Evolutionary conservation across 2,888 invertebrate species (phyloP), one percentile per base, ranked within the genome.

Genomic region (Pocota personata): DNA sequence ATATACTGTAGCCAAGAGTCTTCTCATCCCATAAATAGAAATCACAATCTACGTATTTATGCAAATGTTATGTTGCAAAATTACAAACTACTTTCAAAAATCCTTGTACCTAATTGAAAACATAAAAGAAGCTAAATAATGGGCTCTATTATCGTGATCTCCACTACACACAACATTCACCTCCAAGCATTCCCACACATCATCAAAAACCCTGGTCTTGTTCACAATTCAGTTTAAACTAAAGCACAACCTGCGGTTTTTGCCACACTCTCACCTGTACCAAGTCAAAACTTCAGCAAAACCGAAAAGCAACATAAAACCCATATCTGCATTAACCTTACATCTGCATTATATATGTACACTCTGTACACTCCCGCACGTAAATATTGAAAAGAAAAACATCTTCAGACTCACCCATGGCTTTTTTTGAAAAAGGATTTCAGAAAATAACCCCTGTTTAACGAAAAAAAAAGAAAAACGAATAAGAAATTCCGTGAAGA

Each of bases 291-390:
- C 57, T 60, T 60, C 21, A 52, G n/a, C 3, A 27, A 69, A 69
- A 69, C 69, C 37, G 50, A 50, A 60, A 69, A 27, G 46, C 52
- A 80, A 27, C 67, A 69, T 48, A 75, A 75, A 82, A 75, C 62
- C 52, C 80, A 82, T 75, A 75, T 75, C 73, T 82, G 52, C 67
- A 69, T 69, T 69, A 73, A 67, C 75, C 52, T 62, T 43, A n/a
- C n/a, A 62, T 69, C 67, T 60, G 32, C 66, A 48, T 40, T 48
- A 58, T 24, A 24, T 24, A 75, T 67, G 43, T 58, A 75, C 62
- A 57, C 69, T 30, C 32, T n/a, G n/a, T 2, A 1, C n/a, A 19
- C 21, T 3, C 19, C 19, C 55, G 12, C 16, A 14, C 37, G 32
- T 10, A n/a, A 37, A 58, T 58, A 48, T 48, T 67, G 67, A 58